Percentiles rank a stretch among this genome's conserved stretches.
Conservation (phyloP, 2,888 invertebrate genomes). For the Chrysolina americana region DNA sequence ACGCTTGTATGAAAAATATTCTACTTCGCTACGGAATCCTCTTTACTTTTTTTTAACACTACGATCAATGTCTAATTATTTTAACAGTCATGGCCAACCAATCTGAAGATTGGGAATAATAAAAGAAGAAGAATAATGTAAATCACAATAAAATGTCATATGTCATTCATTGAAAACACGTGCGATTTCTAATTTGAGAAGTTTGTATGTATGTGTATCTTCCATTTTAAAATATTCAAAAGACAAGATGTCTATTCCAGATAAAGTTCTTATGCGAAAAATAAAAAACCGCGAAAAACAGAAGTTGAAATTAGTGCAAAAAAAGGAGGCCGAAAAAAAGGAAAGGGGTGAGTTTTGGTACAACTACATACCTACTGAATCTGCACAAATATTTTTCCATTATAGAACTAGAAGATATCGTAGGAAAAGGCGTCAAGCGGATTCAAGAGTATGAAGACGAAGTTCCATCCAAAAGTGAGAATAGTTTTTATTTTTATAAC, state of each 20-base stretch:
- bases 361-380: too few species aligned
- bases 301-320: slow-evolving; percentile 75
- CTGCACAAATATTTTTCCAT: not conserved
- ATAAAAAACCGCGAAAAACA: slow-evolving; percentile 84
- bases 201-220: not conserved
- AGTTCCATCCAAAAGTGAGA: slow-evolving; percentile 53
- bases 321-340: slow-evolving; percentile 71
- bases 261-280: slow-evolving; percentile 83
- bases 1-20: too few species aligned
- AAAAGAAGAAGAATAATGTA: too few species aligned
- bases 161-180: too few species aligned
- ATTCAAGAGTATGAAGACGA: slow-evolving; percentile 57
- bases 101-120: too few species aligned
- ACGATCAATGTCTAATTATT: too few species aligned
- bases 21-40: too few species aligned
- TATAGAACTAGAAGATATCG: slow-evolving; percentile 28
- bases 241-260: slow-evolving; percentile 75
- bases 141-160: too few species aligned
- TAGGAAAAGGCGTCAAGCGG: slow-evolving; percentile 45
- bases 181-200: too few species aligned
- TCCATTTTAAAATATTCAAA: not conserved
- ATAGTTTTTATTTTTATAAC: too few species aligned
- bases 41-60: too few species aligned
- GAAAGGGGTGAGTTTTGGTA: slow-evolving; percentile 52
- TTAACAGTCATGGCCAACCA: too few species aligned